Percentiles rank a stretch among this genome's conserved stretches.
phyloP scores from a whole-genome alignment of 2,888 invertebrate genomes.

The Acleris literana region DNA sequence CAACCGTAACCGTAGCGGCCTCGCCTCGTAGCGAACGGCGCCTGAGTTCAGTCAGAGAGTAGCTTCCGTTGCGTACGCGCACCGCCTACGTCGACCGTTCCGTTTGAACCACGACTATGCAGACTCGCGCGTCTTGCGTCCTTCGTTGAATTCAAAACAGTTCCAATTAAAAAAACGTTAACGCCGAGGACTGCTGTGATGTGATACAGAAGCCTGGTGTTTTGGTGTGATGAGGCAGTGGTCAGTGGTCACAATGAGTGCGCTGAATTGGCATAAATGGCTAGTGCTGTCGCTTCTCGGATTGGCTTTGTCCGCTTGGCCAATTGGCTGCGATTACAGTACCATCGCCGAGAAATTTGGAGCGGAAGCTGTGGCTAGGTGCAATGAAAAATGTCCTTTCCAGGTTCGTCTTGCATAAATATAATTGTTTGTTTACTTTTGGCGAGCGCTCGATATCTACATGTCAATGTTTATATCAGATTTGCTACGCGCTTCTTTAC shows the following conservation, averaged over 20 bases:
- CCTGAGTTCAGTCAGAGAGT: slow-evolving; percentile 63
- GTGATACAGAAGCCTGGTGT: slow-evolving; percentile 52
- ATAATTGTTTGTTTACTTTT: slow-evolving; percentile 1
- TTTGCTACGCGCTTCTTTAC: no score
- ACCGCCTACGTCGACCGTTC: slow-evolving; percentile 43
- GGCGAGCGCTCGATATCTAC: slow-evolving; percentile 7
- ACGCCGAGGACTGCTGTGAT: slow-evolving; percentile 38
- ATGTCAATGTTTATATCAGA: neutral
- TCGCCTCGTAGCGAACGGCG: slow-evolving; percentile 48
- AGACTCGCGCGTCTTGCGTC: slow-evolving; percentile 46
- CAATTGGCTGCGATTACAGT: slow-evolving; percentile 82
- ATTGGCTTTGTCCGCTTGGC: slow-evolving; percentile 82
- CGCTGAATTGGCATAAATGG: slow-evolving; percentile 82
- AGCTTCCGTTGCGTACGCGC: slow-evolving; percentile 76
- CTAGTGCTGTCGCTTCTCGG: slow-evolving; percentile 80
- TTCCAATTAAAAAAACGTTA: neutral
- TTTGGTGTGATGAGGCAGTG: slow-evolving; percentile 57
- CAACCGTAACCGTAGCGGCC: slow-evolving; percentile 67
- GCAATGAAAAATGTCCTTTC: slow-evolving; percentile 81
- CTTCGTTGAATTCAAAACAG: neutral
- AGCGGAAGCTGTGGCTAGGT: slow-evolving; percentile 79
- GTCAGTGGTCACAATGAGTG: slow-evolving; percentile 73
- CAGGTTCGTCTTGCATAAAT: slow-evolving; percentile 64
- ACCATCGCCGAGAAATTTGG: slow-evolving; percentile 82
- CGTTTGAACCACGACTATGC: slow-evolving; percentile 45